Percentiles rank a stretch among this genome's conserved stretches.
These are phyloP conservation scores for Oligia fasciuncula DNA, from an alignment of 2,888 invertebrate species.

Conservation along the genomic window DNA sequence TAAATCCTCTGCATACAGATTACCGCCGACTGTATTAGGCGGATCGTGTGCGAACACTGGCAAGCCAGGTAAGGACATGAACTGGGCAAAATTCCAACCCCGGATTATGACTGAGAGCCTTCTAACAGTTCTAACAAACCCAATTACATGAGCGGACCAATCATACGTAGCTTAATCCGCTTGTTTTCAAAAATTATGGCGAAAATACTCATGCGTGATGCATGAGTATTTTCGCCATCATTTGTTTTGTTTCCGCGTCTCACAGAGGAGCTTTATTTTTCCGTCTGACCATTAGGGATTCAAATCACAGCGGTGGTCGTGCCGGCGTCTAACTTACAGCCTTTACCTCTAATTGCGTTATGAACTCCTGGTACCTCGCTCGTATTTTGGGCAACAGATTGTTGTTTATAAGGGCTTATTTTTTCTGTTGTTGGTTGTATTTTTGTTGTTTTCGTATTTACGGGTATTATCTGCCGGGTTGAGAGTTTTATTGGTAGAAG, in stretches of 20 bases:
- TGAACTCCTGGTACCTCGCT: constrained; percentile 69
- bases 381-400: constrained; percentile 65
- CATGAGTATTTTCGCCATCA: constrained; percentile 1
- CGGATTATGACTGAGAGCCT: constrained; percentile 35
- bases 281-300: constrained; percentile 77
- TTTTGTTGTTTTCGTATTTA: constrained; percentile 18
- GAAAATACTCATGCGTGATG: constrained; percentile 26
- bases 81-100: constrained; percentile 44
- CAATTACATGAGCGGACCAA: constrained; percentile 38
- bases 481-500: constrained; percentile 4
- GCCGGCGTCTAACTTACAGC: constrained; percentile 76
- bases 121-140: constrained; percentile 50
- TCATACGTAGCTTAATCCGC: constrained; percentile 34
- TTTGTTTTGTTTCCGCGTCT: constrained; percentile 28
- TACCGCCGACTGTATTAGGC: not conserved
- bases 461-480: not conserved
- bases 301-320: constrained; percentile 76
- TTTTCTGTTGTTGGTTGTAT: constrained; percentile 14
- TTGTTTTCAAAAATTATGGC: constrained; percentile 44
- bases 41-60: not conserved
- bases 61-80: constrained; percentile 21
- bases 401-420: constrained; percentile 46
- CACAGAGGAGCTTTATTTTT: constrained; percentile 49
- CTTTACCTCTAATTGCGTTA: constrained; percentile 78
- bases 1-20: not conserved